phyloP scores from a whole-genome alignment of 2,113 vertebrate genomes.

The Dipodomys merriami region DNA sequence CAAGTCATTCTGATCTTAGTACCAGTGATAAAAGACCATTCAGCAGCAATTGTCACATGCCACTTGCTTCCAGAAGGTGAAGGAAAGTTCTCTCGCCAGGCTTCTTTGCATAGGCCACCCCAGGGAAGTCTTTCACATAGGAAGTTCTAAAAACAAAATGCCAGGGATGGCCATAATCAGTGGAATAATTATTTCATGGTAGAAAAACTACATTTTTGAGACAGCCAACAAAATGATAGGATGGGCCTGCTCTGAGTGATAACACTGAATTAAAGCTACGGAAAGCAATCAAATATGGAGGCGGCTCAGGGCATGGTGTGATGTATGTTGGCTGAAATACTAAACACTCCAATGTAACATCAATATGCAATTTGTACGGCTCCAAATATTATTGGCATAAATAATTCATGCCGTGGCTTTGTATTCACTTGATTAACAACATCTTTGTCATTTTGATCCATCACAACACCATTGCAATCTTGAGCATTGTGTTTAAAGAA shows the following conservation, averaged over 20 bases:
- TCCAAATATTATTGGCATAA: conserved; percentile 80
- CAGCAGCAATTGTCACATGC: not conserved
- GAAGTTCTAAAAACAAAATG: not conserved
- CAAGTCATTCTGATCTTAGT: not conserved
- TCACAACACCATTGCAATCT: conserved; percentile 76
- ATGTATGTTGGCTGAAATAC: conserved; percentile 62
- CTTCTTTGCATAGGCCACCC: not conserved
- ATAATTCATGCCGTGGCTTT: conserved; percentile 76
- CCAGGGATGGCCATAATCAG: not conserved
- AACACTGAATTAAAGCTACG: conserved; percentile 49
- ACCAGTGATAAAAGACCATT: not conserved
- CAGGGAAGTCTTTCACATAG: not conserved
- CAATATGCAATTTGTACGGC: conserved; percentile 79
- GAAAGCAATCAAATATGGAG: conserved; percentile 48
- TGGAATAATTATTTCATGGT: conserved; percentile 17
- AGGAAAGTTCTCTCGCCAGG: not conserved
- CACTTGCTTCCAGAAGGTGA: not conserved
- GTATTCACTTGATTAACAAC: conserved; percentile 71
- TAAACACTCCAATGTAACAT: conserved; percentile 63
- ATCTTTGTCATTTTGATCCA: conserved; percentile 79
- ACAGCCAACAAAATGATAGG: not conserved
- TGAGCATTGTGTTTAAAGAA: conserved; percentile 77
- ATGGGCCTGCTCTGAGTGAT: conserved; percentile 43
- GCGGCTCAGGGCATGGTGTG: not conserved
- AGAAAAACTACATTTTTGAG: conserved; percentile 40